These are phyloP conservation scores for Terebella lapidaria DNA, from an alignment of 2,888 invertebrate species.

Conservation along the genomic window DNA sequence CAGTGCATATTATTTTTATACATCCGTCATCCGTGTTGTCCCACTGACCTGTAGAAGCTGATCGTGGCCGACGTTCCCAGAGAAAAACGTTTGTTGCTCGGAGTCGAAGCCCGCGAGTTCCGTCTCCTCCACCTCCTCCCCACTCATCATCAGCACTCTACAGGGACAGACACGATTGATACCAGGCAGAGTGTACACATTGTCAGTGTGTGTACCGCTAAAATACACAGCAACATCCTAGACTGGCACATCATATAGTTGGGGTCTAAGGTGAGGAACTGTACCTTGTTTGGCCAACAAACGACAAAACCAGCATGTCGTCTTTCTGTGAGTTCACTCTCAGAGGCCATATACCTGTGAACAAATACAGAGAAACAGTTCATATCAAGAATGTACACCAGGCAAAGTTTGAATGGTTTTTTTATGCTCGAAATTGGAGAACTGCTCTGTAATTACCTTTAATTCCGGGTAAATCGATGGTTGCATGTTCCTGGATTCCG, in stretches of 20 bases:
- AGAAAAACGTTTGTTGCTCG: slow-evolving; percentile 89
- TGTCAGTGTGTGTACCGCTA: too few relatives aligned
- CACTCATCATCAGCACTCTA: slow-evolving; percentile 79
- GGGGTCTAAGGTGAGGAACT: background rate
- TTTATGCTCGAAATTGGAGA: too few relatives aligned
- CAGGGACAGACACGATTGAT: too few relatives aligned
- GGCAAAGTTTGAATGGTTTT: too few relatives aligned
- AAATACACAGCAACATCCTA: background rate
- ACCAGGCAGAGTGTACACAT: too few relatives aligned
- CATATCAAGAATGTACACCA: too few relatives aligned
- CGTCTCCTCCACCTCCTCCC: slow-evolving; percentile 97
- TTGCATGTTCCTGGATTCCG: slow-evolving; percentile 96
- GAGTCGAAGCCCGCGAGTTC: slow-evolving; percentile 86
- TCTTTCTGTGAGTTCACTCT: slow-evolving; percentile 66
- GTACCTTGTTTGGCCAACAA: slow-evolving; percentile 90
- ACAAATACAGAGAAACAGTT: too few relatives aligned
- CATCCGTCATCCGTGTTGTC: too few relatives aligned
- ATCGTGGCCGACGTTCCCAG: slow-evolving; percentile 80
- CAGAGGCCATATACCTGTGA: slow-evolving; percentile 89
- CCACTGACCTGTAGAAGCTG: slow-evolving; percentile 76
- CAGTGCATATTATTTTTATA: too few relatives aligned
- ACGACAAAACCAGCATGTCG: slow-evolving; percentile 87
- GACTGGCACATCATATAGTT: background rate
- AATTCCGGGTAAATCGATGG: slow-evolving; percentile 92
- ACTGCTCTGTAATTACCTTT: too few relatives aligned